Base-by-base conservation (phyloP, 2,113 vertebrate genomes). In the Indicator indicator region DNA sequence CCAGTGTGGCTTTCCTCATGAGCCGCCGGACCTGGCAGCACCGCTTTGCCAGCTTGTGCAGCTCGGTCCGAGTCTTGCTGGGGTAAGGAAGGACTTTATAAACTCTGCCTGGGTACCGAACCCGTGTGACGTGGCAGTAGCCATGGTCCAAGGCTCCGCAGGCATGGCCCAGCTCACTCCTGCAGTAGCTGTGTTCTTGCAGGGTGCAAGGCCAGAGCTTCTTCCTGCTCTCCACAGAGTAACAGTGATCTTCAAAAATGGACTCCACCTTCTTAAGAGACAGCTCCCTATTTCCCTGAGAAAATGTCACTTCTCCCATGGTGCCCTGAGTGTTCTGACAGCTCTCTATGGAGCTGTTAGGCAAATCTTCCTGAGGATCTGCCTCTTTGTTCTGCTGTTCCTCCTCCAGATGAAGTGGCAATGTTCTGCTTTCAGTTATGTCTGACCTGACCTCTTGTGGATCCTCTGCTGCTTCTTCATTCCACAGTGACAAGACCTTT, bases 251-350 rank as follows among this genome's bases (percentile, higher is more conserved):
- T 13, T 33, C 77, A 0, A 15, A n/a, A 14, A 4, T 2, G 0
- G 6, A 9, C 8, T 36, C 67, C 52, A 55, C n/a, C 5, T 54
- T 46, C 60, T 74, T 17, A 3, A 7, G 0, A 4, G 9, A 3
- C 18, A 1, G 28, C 14, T n/a, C 6, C 16, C 0, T 0, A 0
- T 1, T 5, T 8, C 2, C 14, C 3, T 0, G 28, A 9, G 14
- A 6, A 9, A 15, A 15, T 0, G 4, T 2, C 1, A 1, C 9
- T 8, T 63, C 30, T 33, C 13, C 54, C 1, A 15, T 23, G 11
- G 33, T 13, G n/a, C 59, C 23, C 21, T 15, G 59, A 9, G 20
- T 23, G 59, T 33, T 24, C 21, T 23, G 20, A 24, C 59, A 62
- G 12, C 12, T 23, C 59, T 54, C 50, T 13, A 7, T 52, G 50